Evolutionary conservation across 2,888 invertebrate genomes (phyloP).

Genomic region (Kuschelorhynchus macadamiae): DNA sequence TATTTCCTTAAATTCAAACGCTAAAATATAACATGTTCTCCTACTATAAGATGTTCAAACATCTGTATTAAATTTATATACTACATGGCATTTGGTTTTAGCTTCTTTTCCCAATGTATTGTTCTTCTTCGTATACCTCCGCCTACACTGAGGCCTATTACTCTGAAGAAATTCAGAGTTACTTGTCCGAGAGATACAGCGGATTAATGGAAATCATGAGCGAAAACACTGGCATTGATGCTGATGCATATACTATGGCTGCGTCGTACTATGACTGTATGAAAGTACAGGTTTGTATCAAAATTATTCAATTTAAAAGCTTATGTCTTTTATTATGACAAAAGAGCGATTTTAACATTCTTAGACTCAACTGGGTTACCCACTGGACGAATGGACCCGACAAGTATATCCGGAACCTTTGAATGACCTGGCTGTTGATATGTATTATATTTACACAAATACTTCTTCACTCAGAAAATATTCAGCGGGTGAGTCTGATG

Average conservation of each 20-base stretch:
- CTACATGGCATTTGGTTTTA: no score
- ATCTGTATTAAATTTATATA: no score
- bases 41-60: no score
- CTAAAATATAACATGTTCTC: no score
- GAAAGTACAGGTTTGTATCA: constrained; percentile 51
- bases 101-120: constrained; percentile 19
- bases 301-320: no score
- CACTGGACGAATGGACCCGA: constrained; percentile 27
- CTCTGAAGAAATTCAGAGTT: not conserved
- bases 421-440: constrained; percentile 20
- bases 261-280: constrained; percentile 65
- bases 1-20: no score
- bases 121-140: no score
- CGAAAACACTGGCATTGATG: constrained; percentile 5
- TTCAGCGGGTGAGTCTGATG: not conserved
- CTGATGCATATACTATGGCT: not conserved
- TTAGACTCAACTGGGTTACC: constrained; percentile 28
- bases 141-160: no score
- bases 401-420: constrained; percentile 27
- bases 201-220: constrained; percentile 4
- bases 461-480: constrained; percentile 7
- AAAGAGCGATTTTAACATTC: no score
- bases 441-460: constrained; percentile 26
- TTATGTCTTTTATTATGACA: no score
- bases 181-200: constrained; percentile 1